Evolutionary conservation across 2,113 vertebrate species (phyloP), one percentile per base, ranked within the genome.

Genomic region (Geococcyx californianus): DNA sequence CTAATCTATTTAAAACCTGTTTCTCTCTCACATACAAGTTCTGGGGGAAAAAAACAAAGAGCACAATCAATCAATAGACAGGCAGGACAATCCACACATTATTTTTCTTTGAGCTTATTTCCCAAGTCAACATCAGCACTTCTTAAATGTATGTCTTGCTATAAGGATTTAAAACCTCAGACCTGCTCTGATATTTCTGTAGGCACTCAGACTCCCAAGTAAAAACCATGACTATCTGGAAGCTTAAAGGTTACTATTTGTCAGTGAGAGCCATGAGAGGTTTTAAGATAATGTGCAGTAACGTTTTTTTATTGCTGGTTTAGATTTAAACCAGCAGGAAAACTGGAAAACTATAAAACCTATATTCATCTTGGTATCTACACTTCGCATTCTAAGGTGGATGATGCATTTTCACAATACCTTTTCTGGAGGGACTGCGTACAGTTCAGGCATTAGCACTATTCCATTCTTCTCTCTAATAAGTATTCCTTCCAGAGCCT

Each of bases 381-480:
- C 18, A 13, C 7, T 87, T 62, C 47, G 36, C 34, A 19, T 6
- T 72, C 6, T n/a, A 29, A 60, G 59, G 42, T 4, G 15, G 34
- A 51, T 3, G 7, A 38, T 67, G 29, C 3, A 17, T 51, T 88
- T 59, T 40, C 29, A 56, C 36, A 87, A 40, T 98, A 99, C 99
- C 99, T 99, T 99, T 84, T 99, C 98, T 87, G 93, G 91, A 13
- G 99, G 99, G 51, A 99, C 99, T 79, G 98, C 97, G 0, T 99
- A 99, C 52, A 99, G 98, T 87, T 99, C 99, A n/a, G 99, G 99
- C 95, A 99, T 83, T 70, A 99, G 97, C 73, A 98, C 98, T 95
- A 99, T 98, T 81, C 99, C 99, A 1, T 99, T 98, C 96, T 99
- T 98, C 90, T 98, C 99, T 97, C 99, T 95, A 95, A 99, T 99